Percentiles rank a stretch among this genome's conserved stretches.
Evolutionary conservation across 2,113 vertebrate genomes (phyloP).

Genomic region (Nesogale talazaci): DNA sequence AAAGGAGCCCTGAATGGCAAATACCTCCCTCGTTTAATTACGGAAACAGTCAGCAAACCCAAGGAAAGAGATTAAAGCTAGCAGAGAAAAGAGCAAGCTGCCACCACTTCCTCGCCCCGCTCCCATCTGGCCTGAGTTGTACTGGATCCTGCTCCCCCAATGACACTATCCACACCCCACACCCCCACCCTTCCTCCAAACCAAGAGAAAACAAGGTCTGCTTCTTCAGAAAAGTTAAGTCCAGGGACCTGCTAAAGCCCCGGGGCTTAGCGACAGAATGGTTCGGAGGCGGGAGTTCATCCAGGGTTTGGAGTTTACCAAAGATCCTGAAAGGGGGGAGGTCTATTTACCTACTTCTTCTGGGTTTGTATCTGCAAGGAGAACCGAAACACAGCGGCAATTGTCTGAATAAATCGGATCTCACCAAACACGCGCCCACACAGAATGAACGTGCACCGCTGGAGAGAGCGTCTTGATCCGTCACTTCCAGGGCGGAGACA

Average conservation of each 20-base stretch:
- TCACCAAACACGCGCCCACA: slow-evolving; percentile 50
- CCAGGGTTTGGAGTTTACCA: slow-evolving; percentile 61
- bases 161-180: too few species aligned
- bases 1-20: slow-evolving; percentile 68
- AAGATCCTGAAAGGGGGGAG: slow-evolving; percentile 53
- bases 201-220: neutral
- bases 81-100: slow-evolving; percentile 69
- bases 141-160: too few species aligned
- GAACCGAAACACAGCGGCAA: slow-evolving; percentile 41
- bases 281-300: slow-evolving; percentile 54
- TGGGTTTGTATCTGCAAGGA: slow-evolving; percentile 49
- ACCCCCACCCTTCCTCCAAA: too few species aligned
- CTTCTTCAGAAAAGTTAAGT: slow-evolving; percentile 45
- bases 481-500: slow-evolving; percentile 42
- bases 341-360: slow-evolving; percentile 53
- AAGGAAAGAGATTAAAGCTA: slow-evolving; percentile 69
- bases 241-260: neutral
- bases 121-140: neutral
- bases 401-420: slow-evolving; percentile 70
- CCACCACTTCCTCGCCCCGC: neutral
- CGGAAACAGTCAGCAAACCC: slow-evolving; percentile 67
- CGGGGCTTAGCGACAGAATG: slow-evolving; percentile 57
- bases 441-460: slow-evolving; percentile 41
- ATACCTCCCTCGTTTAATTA: slow-evolving; percentile 74
- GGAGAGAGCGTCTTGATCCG: neutral